Conservation (phyloP, 2,888 invertebrate species). For the Eucera pruinosa region DNA sequence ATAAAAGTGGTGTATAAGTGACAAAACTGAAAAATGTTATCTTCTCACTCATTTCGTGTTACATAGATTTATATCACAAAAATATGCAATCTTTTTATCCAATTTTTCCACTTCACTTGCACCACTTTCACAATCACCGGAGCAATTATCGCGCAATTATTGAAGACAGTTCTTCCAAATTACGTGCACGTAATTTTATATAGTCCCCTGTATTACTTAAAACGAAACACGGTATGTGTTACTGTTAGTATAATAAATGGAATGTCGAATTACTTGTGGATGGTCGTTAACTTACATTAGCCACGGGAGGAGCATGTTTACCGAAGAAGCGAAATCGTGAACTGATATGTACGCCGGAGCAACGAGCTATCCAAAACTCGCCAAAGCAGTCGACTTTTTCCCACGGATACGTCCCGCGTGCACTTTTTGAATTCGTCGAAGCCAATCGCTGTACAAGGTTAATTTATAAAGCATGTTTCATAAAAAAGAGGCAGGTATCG, state of each 20-base stretch:
- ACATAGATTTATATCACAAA: too few species aligned
- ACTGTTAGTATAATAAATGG: not conserved
- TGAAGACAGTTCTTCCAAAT: not conserved
- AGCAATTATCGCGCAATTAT: too few species aligned
- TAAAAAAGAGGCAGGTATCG: constrained; percentile 7
- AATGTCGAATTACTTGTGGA: not conserved
- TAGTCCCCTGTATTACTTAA: not conserved
- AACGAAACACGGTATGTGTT: not conserved
- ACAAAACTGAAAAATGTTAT: too few species aligned
- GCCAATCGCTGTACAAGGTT: constrained; percentile 26
- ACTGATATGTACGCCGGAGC: constrained; percentile 26
- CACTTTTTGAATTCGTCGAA: constrained; percentile 28
- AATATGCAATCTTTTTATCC: too few species aligned
- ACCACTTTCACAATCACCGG: too few species aligned
- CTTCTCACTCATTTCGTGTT: too few species aligned
- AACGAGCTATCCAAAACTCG: constrained; percentile 29
- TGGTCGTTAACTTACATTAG: constrained; percentile 38
- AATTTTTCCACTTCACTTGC: too few species aligned
- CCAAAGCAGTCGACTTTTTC: constrained; percentile 9
- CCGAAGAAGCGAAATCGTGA: constrained; percentile 16
- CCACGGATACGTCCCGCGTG: not conserved
- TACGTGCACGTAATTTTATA: not conserved
- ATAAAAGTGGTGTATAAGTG: too few species aligned
- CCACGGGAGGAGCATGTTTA: constrained; percentile 41
- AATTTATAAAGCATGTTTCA: constrained; percentile 22